phyloP scores from a whole-genome alignment of 37 sponge, comb jelly and placozoan genomes.

The Aphrocallistes beatrix region DNA sequence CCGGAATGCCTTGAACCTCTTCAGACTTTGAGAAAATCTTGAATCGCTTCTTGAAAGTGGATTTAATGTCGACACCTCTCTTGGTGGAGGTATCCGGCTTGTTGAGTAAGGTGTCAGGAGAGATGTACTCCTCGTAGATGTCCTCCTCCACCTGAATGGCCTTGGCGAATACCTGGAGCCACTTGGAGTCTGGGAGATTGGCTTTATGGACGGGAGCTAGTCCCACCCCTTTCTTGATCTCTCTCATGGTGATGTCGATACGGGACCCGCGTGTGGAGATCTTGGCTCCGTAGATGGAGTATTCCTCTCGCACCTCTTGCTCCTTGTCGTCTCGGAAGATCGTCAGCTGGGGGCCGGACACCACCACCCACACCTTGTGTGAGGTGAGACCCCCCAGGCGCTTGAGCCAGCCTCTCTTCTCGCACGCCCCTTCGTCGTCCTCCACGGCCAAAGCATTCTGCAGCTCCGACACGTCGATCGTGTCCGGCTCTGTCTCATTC shows the following conservation, averaged over 20 bases:
- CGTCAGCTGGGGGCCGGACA: conserved; percentile 1
- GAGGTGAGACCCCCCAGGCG: background rate
- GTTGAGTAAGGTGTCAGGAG: background rate
- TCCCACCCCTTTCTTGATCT: background rate
- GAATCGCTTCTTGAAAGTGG: background rate
- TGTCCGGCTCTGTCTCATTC: background rate
- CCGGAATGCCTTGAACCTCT: background rate
- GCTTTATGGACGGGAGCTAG: background rate
- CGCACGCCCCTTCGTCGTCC: background rate
- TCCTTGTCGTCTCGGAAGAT: conserved; percentile 17
- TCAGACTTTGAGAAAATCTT: background rate
- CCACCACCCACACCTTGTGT: conserved; percentile 6
- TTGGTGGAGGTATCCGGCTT: background rate
- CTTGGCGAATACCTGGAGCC: background rate
- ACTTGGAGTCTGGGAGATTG: background rate
- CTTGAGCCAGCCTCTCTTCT: background rate
- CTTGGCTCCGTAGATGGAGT: background rate
- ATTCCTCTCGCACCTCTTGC: background rate
- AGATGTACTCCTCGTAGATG: background rate
- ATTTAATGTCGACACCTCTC: background rate
- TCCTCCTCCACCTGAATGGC: conserved; percentile 9
- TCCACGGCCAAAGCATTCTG: background rate
- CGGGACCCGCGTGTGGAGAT: background rate
- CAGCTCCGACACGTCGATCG: background rate
- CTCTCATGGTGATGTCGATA: background rate